Percentiles rank a stretch among this genome's conserved stretches.
Conservation (phyloP, 2,888 invertebrate species). For the Allophyes oxyacanthae region DNA sequence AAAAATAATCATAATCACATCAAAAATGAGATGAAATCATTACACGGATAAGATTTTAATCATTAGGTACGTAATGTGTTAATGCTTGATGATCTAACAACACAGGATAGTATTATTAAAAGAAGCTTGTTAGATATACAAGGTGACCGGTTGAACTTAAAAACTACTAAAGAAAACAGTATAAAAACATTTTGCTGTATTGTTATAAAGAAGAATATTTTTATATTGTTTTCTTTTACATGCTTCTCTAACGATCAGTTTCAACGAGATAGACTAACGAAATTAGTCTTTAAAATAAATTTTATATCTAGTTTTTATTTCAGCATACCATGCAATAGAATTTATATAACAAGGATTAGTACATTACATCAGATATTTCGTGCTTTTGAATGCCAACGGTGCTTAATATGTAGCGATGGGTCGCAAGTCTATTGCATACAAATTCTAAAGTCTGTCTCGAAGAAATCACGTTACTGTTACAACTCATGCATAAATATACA, state of each 20-base stretch:
- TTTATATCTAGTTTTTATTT: neutral
- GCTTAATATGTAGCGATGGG: slow-evolving; percentile 16
- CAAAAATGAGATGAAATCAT: slow-evolving; percentile 34
- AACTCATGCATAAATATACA: slow-evolving; percentile 27
- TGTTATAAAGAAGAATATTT: no score
- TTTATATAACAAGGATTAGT: slow-evolving; percentile 28
- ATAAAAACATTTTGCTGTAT: no score
- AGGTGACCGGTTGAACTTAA: no score
- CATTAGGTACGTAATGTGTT: slow-evolving; percentile 12
- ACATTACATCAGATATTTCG: slow-evolving; percentile 33
- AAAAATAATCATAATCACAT: slow-evolving; percentile 15
- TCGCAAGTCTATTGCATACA: slow-evolving; percentile 23
- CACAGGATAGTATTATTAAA: no score
- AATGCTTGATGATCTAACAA: slow-evolving; percentile 6
- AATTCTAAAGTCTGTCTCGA: slow-evolving; percentile 19
- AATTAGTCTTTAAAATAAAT: neutral
- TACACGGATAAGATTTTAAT: slow-evolving; percentile 19
- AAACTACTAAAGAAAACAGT: no score
- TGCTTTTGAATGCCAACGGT: slow-evolving; percentile 19
- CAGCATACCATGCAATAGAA: slow-evolving; percentile 1
- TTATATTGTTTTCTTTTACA: no score
- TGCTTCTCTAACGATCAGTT: slow-evolving; percentile 1
- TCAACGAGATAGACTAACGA: neutral
- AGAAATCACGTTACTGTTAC: slow-evolving; percentile 12
- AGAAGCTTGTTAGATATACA: no score